These are phyloP conservation scores for Glaucopsyche alexis DNA, from an alignment of 2,888 invertebrate species.

Conservation along the genomic window DNA sequence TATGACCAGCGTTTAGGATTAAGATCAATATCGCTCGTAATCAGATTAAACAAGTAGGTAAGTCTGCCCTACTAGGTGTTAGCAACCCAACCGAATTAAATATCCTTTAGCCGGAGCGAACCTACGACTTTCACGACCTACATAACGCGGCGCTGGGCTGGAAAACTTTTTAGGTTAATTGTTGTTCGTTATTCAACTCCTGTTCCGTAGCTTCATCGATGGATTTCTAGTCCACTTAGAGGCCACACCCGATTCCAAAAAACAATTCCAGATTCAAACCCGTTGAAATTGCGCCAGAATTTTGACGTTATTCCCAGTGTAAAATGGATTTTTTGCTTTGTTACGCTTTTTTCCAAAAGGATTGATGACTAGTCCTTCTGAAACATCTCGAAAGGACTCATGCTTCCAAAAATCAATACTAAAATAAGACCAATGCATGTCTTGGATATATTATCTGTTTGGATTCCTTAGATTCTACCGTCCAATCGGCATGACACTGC, in stretches of 20 bases:
- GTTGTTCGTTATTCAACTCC: slow-evolving; percentile 23
- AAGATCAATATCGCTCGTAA: slow-evolving; percentile 11
- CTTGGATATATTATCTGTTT: neutral
- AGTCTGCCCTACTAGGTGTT: neutral
- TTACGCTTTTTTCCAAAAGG: neutral
- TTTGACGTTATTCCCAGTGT: neutral
- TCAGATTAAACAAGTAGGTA: neutral
- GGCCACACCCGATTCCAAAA: neutral
- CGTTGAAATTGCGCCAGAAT: neutral
- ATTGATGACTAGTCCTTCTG: neutral
- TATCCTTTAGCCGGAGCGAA: slow-evolving; percentile 4
- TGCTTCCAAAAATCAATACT: neutral
- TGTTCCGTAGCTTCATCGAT: slow-evolving; percentile 17
- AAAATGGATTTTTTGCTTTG: neutral
- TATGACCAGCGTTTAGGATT: slow-evolving; percentile 13
- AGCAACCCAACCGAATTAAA: slow-evolving; percentile 10
- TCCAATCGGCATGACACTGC: too few species aligned
- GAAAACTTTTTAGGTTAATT: slow-evolving; percentile 21
- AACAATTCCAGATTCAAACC: slow-evolving; percentile 3
- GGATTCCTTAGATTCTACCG: too few species aligned
- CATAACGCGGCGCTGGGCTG: slow-evolving; percentile 21
- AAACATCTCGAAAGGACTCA: neutral
- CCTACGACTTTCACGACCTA: slow-evolving; percentile 3
- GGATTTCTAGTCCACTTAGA: slow-evolving; percentile 15
- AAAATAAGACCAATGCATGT: neutral